Base-by-base conservation (phyloP, 2,113 vertebrate genomes). In the Gymnobelideus leadbeateri region DNA sequence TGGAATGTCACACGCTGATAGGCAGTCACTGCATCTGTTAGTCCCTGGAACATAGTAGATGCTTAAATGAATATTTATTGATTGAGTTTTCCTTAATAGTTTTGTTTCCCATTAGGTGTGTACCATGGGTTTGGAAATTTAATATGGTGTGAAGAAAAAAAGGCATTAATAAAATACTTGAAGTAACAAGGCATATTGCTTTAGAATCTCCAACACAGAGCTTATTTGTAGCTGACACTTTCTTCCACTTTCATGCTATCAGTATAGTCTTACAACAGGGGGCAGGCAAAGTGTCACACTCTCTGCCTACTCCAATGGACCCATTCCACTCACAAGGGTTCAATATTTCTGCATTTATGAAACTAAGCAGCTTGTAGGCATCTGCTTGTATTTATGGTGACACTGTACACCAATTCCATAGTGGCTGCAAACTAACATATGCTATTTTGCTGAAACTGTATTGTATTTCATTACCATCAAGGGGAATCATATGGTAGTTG, bases 391-490 rank as follows among this genome's bases (percentile, higher is more conserved):
- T 97, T 98, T 97, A 43, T 43, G 37, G 68, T 84, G 68, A 84
- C 68, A 84, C 37, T 43, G 68, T 43, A 97, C 25, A 97, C 92
- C 95, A 92, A 90, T 97, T 95, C 97, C 96, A 91, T 89, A 95
- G 93, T 0, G 57, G 51, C 97, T 98, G 89, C 93, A 95, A 98
- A 97, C 96, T 97, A 97, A 51, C 96, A 97, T 97, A 97, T 98
- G 96, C 97, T 98, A 95, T 97, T 97, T 98, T 97, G 94, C 96
- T 97, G 96, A 97, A 97, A 97, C 93, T 96, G 92, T 96, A 95
- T 97, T 97, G 97, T 96, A 98, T 98, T 98, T 97, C 77, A 97
- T 98, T 97, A 97, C 97, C 95, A 98, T 94, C 91, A 94, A 97
- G 93, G 96, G 91, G 92, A 97, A 97, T 96, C 96, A 93, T 97